Evolutionary conservation across 2,113 vertebrate species (phyloP), one percentile per base, ranked within the genome.

Genomic region (Nansenia antarctica): DNA sequence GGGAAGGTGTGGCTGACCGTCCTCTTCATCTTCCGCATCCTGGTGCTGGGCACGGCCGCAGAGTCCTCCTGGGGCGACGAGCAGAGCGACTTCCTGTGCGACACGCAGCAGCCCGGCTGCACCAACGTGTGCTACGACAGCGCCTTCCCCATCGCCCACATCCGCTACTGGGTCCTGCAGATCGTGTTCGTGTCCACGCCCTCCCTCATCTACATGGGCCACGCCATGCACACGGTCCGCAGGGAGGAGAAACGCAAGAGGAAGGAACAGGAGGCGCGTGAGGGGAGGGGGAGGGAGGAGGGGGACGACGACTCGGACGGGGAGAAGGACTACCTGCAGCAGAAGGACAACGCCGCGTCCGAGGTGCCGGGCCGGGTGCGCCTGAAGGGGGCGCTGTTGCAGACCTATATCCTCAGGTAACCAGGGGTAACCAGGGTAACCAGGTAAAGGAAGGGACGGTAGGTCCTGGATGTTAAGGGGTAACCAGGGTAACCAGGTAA

Each of bases 31-130:
- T 99, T 99, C 74, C 95, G 97, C n/a, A 98, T 99, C 92, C 90
- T 99, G 73, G 96, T 99, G 52, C 90, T 99, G 82, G 97, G 96
- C 62, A 97, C 96, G 0, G 97, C 97, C 0, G 97, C 95, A 0
- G 97, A 99, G 87, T 99, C 97, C 0, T 98, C 96, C 14, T 99
- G 97, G 97, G 96, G 96, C 0, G 97, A 98, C 0, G 97, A 99
- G 88, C 94, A 97, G 87, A 95, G 95, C 0, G 97, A 99, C 67
- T 99, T 99, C 87, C 91, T 90, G 79, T 99, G 97, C 0, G 96
- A 99, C 77, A 98, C 96, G 0, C 87, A 92, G 55, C 96, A 98
- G 80, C 97, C 97, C 0, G 97, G 97, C 53, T 99, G 97, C 0
- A 94, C 95, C 80, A 99, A 99, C 0, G 97, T 99, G 8, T 99